Evolutionary conservation across 1,140 invertebrate species (phyloP).

Genomic region (Lordiphosa collinella): DNA sequence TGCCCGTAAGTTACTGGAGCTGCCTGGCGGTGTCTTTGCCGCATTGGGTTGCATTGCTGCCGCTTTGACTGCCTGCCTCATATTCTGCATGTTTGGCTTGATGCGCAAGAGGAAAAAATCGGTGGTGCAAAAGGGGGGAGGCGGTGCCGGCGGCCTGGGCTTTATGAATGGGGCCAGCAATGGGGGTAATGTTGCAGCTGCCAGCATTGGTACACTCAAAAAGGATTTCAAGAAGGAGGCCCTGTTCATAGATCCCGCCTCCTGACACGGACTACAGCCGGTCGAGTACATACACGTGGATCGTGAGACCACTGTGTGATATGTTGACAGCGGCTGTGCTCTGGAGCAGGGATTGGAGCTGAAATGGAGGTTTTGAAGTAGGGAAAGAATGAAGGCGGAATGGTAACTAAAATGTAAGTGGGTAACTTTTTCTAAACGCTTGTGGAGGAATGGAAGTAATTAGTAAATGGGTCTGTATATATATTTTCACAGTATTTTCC

Average conservation of each 20-base stretch:
- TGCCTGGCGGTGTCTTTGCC: slow-evolving; percentile 81
- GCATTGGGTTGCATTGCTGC: slow-evolving; percentile 82
- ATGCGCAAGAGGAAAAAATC: slow-evolving; percentile 82
- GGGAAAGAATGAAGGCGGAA: slow-evolving; percentile 33
- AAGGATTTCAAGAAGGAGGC: slow-evolving; percentile 81
- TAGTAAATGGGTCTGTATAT: slow-evolving; percentile 14
- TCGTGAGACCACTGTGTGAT: slow-evolving; percentile 92
- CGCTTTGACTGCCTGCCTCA: slow-evolving; percentile 81
- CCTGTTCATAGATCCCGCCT: slow-evolving; percentile 83
- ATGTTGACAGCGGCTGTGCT: slow-evolving; percentile 71
- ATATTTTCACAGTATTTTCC: slow-evolving; percentile 1
- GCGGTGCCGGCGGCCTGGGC: slow-evolving; percentile 68
- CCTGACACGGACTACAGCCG: slow-evolving; percentile 91
- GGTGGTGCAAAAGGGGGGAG: slow-evolving; percentile 80
- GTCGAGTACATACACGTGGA: slow-evolving; percentile 94
- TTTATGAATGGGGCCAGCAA: slow-evolving; percentile 78
- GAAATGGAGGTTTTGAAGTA: slow-evolving; percentile 65
- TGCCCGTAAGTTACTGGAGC: slow-evolving; percentile 80
- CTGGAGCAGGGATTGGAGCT: slow-evolving; percentile 57
- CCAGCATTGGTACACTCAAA: slow-evolving; percentile 76
- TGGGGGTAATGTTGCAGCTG: slow-evolving; percentile 57
- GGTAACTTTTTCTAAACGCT: slow-evolving; percentile 67
- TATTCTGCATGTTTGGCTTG: slow-evolving; percentile 81
- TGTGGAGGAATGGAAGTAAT: slow-evolving; percentile 31
- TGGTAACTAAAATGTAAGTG: slow-evolving; percentile 58